phyloP scores from a whole-genome alignment of 2,113 vertebrate species.

The Otus sunia region DNA sequence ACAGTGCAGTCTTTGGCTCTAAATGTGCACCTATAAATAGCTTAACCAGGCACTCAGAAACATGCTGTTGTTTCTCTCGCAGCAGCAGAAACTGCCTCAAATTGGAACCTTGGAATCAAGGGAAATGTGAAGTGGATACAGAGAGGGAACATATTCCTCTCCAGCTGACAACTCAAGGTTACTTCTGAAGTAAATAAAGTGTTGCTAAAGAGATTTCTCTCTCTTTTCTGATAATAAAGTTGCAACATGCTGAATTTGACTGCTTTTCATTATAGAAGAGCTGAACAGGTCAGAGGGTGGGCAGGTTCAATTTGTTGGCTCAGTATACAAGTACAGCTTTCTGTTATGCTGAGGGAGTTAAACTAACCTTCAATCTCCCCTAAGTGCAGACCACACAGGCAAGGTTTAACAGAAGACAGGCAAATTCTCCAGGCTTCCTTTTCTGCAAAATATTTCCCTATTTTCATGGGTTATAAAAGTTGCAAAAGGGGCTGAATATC shows the following conservation, averaged over 20 bases:
- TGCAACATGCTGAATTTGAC: neutral
- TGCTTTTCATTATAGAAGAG: slow-evolving; percentile 26
- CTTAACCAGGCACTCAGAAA: neutral
- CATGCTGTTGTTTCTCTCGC: neutral
- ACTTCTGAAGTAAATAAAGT: slow-evolving; percentile 34
- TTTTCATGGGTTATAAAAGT: neutral
- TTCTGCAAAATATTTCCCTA: neutral
- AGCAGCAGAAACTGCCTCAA: neutral
- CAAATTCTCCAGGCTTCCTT: neutral
- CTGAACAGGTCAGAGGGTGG: neutral
- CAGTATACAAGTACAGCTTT: accelerated
- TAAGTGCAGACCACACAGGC: neutral
- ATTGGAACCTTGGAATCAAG: slow-evolving; percentile 13
- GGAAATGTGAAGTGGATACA: slow-evolving; percentile 9
- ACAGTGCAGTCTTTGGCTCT: neutral
- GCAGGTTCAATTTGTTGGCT: slow-evolving; percentile 37
- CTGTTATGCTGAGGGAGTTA: neutral
- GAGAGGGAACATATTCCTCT: neutral
- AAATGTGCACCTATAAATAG: neutral
- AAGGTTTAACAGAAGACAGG: neutral
- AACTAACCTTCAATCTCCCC: neutral
- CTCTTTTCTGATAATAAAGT: slow-evolving; percentile 38
- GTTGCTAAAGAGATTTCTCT: slow-evolving; percentile 22
- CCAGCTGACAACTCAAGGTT: slow-evolving; percentile 53
- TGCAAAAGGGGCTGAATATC: neutral